phyloP scores from a whole-genome alignment of 2,888 invertebrate species.

The Strigamia transsilvanica region DNA sequence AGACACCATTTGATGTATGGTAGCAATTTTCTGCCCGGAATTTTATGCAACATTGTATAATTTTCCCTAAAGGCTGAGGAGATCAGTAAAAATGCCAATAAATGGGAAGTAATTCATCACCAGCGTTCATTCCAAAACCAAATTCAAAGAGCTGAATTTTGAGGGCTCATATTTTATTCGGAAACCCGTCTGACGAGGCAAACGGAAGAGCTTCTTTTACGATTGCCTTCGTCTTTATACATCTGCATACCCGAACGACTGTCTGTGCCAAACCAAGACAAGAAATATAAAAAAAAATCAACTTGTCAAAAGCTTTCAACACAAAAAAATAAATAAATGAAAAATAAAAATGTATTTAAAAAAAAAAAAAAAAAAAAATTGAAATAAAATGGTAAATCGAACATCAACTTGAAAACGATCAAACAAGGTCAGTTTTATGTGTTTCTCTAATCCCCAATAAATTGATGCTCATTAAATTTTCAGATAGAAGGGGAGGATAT shows the following conservation, averaged over 20 bases:
- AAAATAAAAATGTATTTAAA: neutral
- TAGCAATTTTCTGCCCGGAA: conserved; percentile 50
- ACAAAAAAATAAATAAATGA: neutral
- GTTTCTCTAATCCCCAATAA: conserved; percentile 21
- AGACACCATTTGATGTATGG: conserved; percentile 52
- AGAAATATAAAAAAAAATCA: conserved; percentile 30
- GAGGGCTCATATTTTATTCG: conserved; percentile 51
- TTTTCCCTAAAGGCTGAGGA: conserved; percentile 51
- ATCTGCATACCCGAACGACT: conserved; percentile 26
- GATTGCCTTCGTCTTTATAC: conserved; percentile 26
- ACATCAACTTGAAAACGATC: neutral
- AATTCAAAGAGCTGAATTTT: conserved; percentile 50
- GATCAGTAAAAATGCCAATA: conserved; percentile 53
- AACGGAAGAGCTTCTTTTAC: conserved; percentile 26
- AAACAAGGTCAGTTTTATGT: conserved; percentile 2
- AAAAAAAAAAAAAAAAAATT: neutral
- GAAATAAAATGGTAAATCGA: neutral
- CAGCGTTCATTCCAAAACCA: conserved; percentile 37
- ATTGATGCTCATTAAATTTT: conserved; percentile 21
- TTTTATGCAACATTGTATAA: conserved; percentile 53
- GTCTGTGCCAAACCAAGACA: conserved; percentile 25
- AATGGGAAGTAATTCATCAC: conserved; percentile 53
- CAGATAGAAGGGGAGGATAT: conserved; percentile 11
- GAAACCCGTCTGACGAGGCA: conserved; percentile 43
- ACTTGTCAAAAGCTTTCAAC: conserved; percentile 20